Conservation (phyloP, 2,113 vertebrate genomes). For the Centropristis striata region DNA sequence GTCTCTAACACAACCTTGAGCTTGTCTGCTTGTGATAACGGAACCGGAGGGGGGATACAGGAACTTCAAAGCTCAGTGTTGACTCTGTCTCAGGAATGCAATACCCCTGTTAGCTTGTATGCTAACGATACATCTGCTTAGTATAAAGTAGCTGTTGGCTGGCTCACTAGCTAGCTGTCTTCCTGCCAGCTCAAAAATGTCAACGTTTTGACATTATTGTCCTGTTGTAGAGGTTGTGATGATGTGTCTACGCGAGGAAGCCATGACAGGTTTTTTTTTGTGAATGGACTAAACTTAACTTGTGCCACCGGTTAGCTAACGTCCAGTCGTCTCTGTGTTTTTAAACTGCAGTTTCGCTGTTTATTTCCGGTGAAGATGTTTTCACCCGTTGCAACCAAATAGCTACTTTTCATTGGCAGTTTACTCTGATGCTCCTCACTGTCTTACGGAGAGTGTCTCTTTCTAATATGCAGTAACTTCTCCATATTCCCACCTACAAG, state of each 20-base stretch:
- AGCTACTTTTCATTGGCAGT: not conserved
- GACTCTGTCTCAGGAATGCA: constrained; percentile 63
- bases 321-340: not conserved
- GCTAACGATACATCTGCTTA: constrained; percentile 75
- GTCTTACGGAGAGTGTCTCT: not conserved
- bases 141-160: constrained; percentile 51
- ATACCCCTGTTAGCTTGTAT: constrained; percentile 72
- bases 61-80: constrained; percentile 73
- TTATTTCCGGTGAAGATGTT: not conserved
- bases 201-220: not conserved
- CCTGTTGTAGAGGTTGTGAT: constrained; percentile 14
- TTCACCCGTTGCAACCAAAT: not conserved
- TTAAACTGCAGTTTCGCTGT: not conserved
- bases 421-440: not conserved
- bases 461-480: not conserved
- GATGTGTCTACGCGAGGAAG: constrained; percentile 24
- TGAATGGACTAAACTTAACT: constrained; percentile 57
- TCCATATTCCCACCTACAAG: constrained; percentile 10
- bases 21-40: not conserved
- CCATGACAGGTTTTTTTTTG: constrained; percentile 13
- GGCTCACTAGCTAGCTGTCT: constrained; percentile 54
- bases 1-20: not conserved
- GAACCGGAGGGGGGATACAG: constrained; percentile 12
- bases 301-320: constrained; percentile 25
- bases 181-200: constrained; percentile 7